Conservation (phyloP, 2,888 invertebrate genomes). For the Macropis europaea region DNA sequence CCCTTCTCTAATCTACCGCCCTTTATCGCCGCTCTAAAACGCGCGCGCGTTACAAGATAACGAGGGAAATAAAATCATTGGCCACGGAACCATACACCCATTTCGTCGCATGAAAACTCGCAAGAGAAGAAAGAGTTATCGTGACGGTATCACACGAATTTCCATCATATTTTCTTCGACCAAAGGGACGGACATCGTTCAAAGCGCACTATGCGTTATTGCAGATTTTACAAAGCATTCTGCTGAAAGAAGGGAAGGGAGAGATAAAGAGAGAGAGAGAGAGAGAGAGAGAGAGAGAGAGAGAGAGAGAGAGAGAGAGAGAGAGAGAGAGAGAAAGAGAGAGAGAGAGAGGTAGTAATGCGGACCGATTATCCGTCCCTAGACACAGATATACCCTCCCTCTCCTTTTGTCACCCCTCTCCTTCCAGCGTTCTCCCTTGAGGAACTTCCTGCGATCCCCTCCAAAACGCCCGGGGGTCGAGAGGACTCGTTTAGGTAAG, state of each 20-base stretch:
- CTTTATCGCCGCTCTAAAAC: background rate
- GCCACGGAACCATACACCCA: background rate
- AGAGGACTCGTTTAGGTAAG: conserved; percentile 65
- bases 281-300: no score
- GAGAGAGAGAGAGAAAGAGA: background rate
- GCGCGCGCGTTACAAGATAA: conserved; percentile 14
- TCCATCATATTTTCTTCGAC: conserved; percentile 25
- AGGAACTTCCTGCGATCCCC: conserved; percentile 38
- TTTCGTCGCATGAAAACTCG: background rate
- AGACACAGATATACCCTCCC: conserved; percentile 65
- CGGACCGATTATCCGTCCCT: conserved; percentile 73
- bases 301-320: background rate
- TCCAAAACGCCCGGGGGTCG: conserved; percentile 41
- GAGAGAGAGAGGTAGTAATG: conserved; percentile 61
- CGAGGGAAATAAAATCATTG: conserved; percentile 1
- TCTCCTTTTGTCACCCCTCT: conserved; percentile 47
- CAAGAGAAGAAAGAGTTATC: conserved; percentile 5
- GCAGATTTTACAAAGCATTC: conserved; percentile 33
- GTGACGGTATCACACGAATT: conserved; percentile 3
- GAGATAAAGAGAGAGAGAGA: background rate
- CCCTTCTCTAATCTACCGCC: conserved; percentile 16
- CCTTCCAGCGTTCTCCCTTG: conserved; percentile 33
- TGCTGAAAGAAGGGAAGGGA: no score
- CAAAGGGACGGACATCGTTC: conserved; percentile 20
- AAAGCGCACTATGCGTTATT: conserved; percentile 33